phyloP scores from a whole-genome alignment of 2,797 vertebrate genomes.

The Chelon auratus region DNA sequence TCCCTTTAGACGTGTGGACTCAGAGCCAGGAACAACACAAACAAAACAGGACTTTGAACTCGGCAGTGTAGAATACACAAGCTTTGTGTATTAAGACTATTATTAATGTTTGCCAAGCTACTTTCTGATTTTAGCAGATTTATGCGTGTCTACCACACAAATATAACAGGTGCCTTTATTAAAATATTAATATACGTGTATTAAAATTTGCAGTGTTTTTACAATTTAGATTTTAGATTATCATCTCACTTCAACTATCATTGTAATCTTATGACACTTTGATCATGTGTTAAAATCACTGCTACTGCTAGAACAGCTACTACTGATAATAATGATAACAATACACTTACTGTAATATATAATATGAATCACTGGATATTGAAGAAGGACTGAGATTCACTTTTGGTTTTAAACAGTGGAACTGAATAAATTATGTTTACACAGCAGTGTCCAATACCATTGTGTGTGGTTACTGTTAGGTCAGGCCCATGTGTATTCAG shows the following conservation, averaged over 20 bases:
- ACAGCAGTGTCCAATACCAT: conserved; percentile 33
- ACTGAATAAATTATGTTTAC: conserved; percentile 30
- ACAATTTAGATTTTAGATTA: not conserved
- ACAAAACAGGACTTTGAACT: conserved; percentile 42
- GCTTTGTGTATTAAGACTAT: conserved; percentile 12
- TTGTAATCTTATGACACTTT: conserved; percentile 28
- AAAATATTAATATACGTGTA: conserved; percentile 9
- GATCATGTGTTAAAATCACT: conserved; percentile 16
- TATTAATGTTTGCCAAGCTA: conserved; percentile 13
- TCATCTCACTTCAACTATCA: conserved; percentile 30
- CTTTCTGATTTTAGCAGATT: conserved; percentile 11
- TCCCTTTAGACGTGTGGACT: conserved; percentile 32
- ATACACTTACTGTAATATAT: not conserved
- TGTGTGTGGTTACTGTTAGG: conserved; percentile 46
- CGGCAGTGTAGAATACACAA: conserved; percentile 2
- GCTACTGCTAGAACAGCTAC: not conserved
- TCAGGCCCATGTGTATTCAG: conserved; percentile 37
- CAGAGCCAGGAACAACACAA: conserved; percentile 64
- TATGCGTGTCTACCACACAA: conserved; percentile 2
- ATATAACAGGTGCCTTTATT: conserved; percentile 20
- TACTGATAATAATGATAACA: not conserved
- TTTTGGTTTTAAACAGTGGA: conserved; percentile 29
- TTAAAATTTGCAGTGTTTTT: conserved; percentile 1
- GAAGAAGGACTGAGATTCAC: not conserved
- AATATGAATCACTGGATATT: not conserved